A percentile compares a stretch with the other conserved stretches of the same genome.
Evolutionary conservation across 1,140 invertebrate species (phyloP).

Genomic region (Leptopilina clavipes): DNA sequence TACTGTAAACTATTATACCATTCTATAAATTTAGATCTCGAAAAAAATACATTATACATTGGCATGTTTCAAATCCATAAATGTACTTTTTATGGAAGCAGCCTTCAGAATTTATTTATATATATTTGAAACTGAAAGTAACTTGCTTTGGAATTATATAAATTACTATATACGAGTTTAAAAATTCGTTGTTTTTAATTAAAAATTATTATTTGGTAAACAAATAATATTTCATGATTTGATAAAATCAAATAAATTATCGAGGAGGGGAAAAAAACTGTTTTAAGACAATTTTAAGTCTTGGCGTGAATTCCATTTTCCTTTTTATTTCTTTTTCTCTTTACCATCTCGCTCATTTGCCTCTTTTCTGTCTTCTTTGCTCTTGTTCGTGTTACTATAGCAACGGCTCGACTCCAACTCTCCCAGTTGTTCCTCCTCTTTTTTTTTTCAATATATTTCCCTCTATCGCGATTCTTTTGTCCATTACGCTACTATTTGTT

Average conservation of each 20-base stretch:
- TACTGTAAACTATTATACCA: too few species aligned
- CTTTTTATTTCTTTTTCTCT: conserved; percentile 32
- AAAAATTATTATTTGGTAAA: background rate
- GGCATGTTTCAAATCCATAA: too few species aligned
- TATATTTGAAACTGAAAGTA: too few species aligned
- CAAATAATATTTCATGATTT: background rate
- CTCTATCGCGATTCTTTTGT: conserved; percentile 59
- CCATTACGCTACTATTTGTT: conserved; percentile 64
- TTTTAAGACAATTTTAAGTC: conserved; percentile 12
- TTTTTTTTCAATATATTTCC: conserved; percentile 53
- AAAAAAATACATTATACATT: too few species aligned
- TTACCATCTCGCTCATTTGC: conserved; percentile 4
- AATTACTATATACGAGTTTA: too few species aligned
- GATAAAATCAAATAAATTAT: background rate
- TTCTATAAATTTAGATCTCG: too few species aligned
- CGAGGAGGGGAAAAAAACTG: background rate
- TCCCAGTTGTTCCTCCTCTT: conserved; percentile 38
- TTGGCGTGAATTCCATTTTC: conserved; percentile 31
- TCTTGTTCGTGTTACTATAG: conserved; percentile 63
- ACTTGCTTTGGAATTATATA: too few species aligned
- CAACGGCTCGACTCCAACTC: conserved; percentile 61
- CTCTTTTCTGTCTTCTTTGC: conserved; percentile 44
- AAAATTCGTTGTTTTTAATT: background rate
- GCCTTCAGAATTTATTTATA: too few species aligned
- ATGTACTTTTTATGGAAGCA: too few species aligned